phyloP scores from a whole-genome alignment of 2,888 invertebrate genomes.

The Meteorus colon region DNA sequence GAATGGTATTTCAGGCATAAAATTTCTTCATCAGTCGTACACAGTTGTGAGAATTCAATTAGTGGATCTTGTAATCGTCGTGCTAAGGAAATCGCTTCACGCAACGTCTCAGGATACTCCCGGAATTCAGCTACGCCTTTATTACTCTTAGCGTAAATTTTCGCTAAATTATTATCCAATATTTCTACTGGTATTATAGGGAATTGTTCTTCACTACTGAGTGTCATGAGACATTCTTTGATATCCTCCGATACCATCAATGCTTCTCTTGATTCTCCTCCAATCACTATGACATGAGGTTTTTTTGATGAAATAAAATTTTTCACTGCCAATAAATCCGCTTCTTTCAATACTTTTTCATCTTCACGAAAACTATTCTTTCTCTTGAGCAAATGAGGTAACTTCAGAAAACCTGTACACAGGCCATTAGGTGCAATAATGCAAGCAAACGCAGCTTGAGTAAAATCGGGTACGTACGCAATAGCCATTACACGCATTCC shows the following conservation, averaged over 20 bases:
- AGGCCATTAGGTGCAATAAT: slow-evolving; percentile 92
- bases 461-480: slow-evolving; percentile 89
- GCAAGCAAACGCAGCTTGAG: slow-evolving; percentile 91
- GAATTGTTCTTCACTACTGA: slow-evolving; percentile 89
- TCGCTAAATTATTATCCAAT: slow-evolving; percentile 94
- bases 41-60: slow-evolving; percentile 96
- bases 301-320: slow-evolving; percentile 92
- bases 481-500: slow-evolving; percentile 91
- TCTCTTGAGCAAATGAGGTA: slow-evolving; percentile 89
- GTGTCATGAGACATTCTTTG: slow-evolving; percentile 81
- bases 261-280: slow-evolving; percentile 93
- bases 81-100: slow-evolving; percentile 95
- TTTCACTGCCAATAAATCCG: slow-evolving; percentile 80
- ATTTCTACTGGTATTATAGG: slow-evolving; percentile 92
- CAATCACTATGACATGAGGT: slow-evolving; percentile 95
- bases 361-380: slow-evolving; percentile 82
- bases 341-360: slow-evolving; percentile 80
- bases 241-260: slow-evolving; percentile 87
- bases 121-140: slow-evolving; percentile 90
- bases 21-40: slow-evolving; percentile 97
- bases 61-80: slow-evolving; percentile 95
- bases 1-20: slow-evolving; percentile 94
- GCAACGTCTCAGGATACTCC: slow-evolving; percentile 91
- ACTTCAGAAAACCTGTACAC: slow-evolving; percentile 90
- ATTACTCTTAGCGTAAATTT: slow-evolving; percentile 93